phyloP scores from a whole-genome alignment of 2,888 invertebrate species.

The Volucella zonaria region DNA sequence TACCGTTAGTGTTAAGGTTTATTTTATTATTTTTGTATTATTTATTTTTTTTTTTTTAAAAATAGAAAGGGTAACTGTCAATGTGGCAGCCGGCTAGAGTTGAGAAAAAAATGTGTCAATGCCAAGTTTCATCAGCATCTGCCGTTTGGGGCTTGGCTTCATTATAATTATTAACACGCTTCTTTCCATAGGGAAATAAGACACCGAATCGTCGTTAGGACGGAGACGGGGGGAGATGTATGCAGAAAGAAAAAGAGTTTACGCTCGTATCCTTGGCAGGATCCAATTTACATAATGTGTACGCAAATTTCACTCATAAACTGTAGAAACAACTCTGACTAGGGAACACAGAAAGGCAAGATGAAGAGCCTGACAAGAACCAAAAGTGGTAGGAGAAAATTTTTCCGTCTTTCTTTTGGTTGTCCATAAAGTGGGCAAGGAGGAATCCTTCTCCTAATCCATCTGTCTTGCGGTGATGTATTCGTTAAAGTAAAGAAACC shows the following conservation, averaged over 20 bases:
- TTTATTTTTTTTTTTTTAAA: too few relatives aligned
- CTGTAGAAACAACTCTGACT: neutral
- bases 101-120: conserved; percentile 56
- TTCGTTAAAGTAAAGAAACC: too few relatives aligned
- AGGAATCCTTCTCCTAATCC: neutral
- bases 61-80: conserved; percentile 3
- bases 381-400: neutral
- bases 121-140: conserved; percentile 37
- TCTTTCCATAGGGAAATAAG: conserved; percentile 20
- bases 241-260: conserved; percentile 5
- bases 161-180: conserved; percentile 33
- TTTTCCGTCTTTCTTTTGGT: neutral
- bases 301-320: conserved; percentile 10
- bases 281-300: conserved; percentile 38
- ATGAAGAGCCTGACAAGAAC: neutral
- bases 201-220: neutral
- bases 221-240: too few relatives aligned
- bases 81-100: neutral
- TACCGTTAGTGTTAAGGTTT: neutral
- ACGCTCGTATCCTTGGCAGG: conserved; percentile 14
- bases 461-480: neutral
- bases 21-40: neutral
- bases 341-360: neutral
- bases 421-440: neutral
- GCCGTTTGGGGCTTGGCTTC: conserved; percentile 36